phyloP scores from a whole-genome alignment of 1,140 invertebrate genomes.

The Drosophila cardini region DNA sequence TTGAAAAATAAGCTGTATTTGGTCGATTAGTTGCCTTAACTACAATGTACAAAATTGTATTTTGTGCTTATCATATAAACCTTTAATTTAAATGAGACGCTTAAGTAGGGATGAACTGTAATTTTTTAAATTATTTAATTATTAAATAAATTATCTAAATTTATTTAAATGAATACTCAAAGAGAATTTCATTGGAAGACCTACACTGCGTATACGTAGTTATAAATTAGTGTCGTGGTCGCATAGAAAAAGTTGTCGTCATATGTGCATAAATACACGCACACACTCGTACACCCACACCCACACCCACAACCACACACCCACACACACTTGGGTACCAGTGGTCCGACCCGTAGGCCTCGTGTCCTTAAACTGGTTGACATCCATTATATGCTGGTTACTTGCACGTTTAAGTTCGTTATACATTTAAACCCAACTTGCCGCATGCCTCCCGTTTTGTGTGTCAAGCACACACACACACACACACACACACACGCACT shows the following conservation, averaged over 20 bases:
- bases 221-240: slow-evolving; percentile 72
- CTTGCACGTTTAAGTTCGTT: slow-evolving; percentile 80
- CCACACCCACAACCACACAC: too few species aligned
- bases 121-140: too few species aligned
- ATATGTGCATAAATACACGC: slow-evolving; percentile 30
- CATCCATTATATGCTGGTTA: slow-evolving; percentile 72
- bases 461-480: slow-evolving; percentile 68
- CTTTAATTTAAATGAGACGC: too few species aligned
- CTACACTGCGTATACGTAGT: slow-evolving; percentile 51
- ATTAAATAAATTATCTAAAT: not conserved
- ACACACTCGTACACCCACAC: slow-evolving; percentile 21
- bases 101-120: too few species aligned
- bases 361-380: slow-evolving; percentile 70
- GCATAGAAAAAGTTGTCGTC: slow-evolving; percentile 50
- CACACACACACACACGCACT: slow-evolving; percentile 2
- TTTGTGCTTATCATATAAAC: too few species aligned
- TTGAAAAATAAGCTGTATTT: not conserved
- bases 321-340: slow-evolving; percentile 12
- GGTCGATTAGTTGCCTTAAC: not conserved
- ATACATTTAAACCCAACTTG: slow-evolving; percentile 66
- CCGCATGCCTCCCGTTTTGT: slow-evolving; percentile 57
- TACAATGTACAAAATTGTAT: not conserved
- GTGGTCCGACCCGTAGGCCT: slow-evolving; percentile 45
- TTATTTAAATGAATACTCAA: slow-evolving; percentile 19
- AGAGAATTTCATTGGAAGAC: slow-evolving; percentile 61